phyloP scores from a whole-genome alignment of 2,797 vertebrate species.

The Artibeus jamaicensis region DNA sequence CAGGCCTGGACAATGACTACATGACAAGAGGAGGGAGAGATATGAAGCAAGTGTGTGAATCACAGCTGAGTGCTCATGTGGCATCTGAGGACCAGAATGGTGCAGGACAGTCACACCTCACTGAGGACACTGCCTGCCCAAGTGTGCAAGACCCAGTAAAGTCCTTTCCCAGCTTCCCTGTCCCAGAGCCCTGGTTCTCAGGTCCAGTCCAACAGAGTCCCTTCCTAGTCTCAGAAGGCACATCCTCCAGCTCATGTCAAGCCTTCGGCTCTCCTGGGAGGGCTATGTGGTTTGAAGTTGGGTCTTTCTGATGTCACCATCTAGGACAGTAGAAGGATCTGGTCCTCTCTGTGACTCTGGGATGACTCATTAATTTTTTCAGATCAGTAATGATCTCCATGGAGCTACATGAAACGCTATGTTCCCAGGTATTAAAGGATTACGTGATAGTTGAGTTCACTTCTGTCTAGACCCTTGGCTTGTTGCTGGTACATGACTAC shows the following conservation, averaged over 20 bases:
- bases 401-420: too few species aligned
- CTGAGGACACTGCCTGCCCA: background rate
- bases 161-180: background rate
- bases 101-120: background rate
- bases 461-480: background rate
- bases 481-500: too few species aligned
- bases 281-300: background rate
- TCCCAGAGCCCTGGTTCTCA: too few species aligned
- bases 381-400: background rate
- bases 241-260: too few species aligned
- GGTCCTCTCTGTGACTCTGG: too few species aligned
- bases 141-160: background rate
- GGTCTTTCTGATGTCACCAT: background rate
- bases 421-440: background rate
- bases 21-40: fast-evolving
- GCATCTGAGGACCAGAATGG: too few species aligned
- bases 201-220: too few species aligned
- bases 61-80: background rate
- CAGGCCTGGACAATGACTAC: too few species aligned
- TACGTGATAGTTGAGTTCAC: background rate
- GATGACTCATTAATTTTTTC: background rate
- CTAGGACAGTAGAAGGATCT: background rate
- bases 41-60: background rate
- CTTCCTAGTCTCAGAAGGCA: too few species aligned
- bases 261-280: too few species aligned